Conservation (phyloP, 92 coral and sea anemone species). For the Epizoanthus fatuus region DNA sequence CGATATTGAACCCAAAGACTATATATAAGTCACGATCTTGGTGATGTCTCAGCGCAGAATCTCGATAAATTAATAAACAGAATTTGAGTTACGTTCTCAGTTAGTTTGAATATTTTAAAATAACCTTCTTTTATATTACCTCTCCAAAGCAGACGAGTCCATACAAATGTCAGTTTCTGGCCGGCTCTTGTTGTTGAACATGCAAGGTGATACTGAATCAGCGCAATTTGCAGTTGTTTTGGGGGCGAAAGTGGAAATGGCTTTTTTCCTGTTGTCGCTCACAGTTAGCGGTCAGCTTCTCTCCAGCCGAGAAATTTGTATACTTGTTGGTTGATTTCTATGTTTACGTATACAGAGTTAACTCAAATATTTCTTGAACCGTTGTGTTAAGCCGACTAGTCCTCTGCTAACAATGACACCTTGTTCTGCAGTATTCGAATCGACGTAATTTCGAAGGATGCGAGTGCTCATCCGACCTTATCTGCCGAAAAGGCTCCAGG, state of each 20-base stretch:
- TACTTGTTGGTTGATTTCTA: neutral
- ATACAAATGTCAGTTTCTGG: too few relatives aligned
- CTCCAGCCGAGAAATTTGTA: conserved; percentile 2
- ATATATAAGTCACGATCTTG: neutral
- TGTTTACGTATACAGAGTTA: neutral
- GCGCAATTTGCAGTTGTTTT: neutral
- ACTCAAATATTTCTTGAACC: conserved; percentile 5
- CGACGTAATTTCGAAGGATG: too few relatives aligned
- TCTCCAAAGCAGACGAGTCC: too few relatives aligned
- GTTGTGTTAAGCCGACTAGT: neutral
- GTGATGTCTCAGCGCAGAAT: too few relatives aligned
- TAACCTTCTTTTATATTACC: too few relatives aligned
- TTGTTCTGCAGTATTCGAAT: too few relatives aligned
- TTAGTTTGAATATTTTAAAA: too few relatives aligned
- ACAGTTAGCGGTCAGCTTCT: conserved; percentile 33
- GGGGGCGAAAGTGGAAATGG: neutral
- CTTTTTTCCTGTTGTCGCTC: conserved; percentile 11
- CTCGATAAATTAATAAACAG: too few relatives aligned
- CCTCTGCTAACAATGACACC: conserved; percentile 17
- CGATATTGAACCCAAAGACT: neutral
- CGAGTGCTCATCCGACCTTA: too few relatives aligned
- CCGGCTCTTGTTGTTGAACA: too few relatives aligned
- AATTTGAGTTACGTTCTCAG: too few relatives aligned
- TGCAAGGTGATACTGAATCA: neutral
- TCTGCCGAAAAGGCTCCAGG: too few relatives aligned